These are phyloP conservation scores for Corella eumyota DNA, from an alignment of 23 tunicate genomes.

Conservation along the genomic window DNA sequence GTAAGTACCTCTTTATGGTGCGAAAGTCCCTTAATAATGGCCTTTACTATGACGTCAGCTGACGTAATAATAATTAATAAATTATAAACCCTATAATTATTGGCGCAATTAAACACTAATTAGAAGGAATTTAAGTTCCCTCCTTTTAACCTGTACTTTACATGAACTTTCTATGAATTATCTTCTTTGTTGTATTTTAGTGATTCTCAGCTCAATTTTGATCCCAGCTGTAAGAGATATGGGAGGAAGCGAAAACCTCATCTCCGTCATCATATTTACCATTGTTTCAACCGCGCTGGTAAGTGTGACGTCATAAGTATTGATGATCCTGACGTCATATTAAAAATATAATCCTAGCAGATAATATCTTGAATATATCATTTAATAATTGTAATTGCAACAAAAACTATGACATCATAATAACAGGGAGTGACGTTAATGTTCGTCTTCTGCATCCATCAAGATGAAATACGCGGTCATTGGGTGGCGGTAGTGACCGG, in stretches of 20 bases:
- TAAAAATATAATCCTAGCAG: no score
- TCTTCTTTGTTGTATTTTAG: background rate
- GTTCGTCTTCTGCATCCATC: conserved; percentile 46
- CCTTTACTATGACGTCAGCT: no score
- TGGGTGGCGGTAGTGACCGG: conserved; percentile 32
- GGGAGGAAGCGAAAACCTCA: conserved; percentile 1
- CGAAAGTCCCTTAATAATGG: no score
- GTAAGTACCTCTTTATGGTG: conserved; percentile 20
- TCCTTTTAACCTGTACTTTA: no score
- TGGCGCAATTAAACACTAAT: no score
- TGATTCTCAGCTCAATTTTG: conserved; percentile 6
- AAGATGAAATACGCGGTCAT: conserved; percentile 41
- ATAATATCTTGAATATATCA: no score
- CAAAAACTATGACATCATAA: background rate
- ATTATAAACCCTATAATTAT: no score
- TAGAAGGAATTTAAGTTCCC: no score
- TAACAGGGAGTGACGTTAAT: conserved; percentile 36
- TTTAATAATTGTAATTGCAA: no score
- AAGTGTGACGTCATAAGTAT: no score
- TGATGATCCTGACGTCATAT: no score
- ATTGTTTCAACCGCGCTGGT: conserved; percentile 23
- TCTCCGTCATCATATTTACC: conserved; percentile 14
- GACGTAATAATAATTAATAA: no score
- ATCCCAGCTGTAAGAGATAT: conserved; percentile 8
- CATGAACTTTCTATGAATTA: background rate